Evolutionary conservation across 2,888 invertebrate species (phyloP).

Genomic region (Cheilosia impressa): DNA sequence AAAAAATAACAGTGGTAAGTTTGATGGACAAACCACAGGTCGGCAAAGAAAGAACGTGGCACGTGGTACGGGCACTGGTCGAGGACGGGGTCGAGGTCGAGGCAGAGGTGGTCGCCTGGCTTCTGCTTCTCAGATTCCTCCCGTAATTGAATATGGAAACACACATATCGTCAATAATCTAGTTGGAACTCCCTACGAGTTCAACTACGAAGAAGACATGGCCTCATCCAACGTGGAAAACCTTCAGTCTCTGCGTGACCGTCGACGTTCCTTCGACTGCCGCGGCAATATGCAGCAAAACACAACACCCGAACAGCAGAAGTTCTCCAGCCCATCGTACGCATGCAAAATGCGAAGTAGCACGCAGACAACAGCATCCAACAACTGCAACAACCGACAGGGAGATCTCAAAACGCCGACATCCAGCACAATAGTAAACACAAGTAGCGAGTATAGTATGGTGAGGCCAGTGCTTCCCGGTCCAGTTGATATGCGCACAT

Average conservation of each 20-base stretch:
- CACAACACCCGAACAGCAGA: slow-evolving; percentile 71
- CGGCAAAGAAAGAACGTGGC: slow-evolving; percentile 82
- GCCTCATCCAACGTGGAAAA: slow-evolving; percentile 91
- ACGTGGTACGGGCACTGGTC: slow-evolving; percentile 80
- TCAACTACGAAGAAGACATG: slow-evolving; percentile 93
- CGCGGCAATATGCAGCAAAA: slow-evolving; percentile 81
- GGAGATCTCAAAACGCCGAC: slow-evolving; percentile 84
- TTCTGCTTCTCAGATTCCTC: slow-evolving; percentile 78
- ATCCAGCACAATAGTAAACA: slow-evolving; percentile 50
- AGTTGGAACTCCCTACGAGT: slow-evolving; percentile 94
- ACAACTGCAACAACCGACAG: slow-evolving; percentile 75
- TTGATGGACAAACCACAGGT: slow-evolving; percentile 76
- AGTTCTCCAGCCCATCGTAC: slow-evolving; percentile 79
- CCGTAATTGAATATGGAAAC: slow-evolving; percentile 83
- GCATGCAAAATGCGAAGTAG: slow-evolving; percentile 79
- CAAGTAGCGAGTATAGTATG: slow-evolving; percentile 83
- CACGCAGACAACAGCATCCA: slow-evolving; percentile 68
- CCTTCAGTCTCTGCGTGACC: slow-evolving; percentile 91
- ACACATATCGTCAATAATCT: slow-evolving; percentile 89
- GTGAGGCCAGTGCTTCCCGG: slow-evolving; percentile 91
- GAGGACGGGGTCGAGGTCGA: slow-evolving; percentile 83
- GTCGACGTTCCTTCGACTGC: slow-evolving; percentile 89
- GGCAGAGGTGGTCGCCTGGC: slow-evolving; percentile 83
- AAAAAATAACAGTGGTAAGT: slow-evolving; percentile 42
- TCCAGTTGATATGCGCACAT: slow-evolving; percentile 95